Base-by-base conservation (phyloP, 2,888 invertebrate genomes). In the Pediacus dermestoides region DNA sequence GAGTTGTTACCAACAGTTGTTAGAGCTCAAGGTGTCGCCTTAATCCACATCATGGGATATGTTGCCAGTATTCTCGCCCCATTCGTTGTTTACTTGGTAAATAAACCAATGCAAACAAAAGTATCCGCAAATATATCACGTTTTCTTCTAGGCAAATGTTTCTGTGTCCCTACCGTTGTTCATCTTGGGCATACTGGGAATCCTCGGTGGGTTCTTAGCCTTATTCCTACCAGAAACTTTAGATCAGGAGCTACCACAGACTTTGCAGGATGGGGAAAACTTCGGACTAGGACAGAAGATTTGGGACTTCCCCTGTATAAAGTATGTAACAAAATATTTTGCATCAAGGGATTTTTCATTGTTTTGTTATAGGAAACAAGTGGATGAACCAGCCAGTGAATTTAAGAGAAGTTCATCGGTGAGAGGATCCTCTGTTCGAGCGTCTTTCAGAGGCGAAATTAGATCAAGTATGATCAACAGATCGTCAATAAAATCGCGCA, bases 31-130 rank as follows among this genome's bases (percentile, higher is more conserved):
- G 90, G 89, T 0, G 87, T 91, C 0, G 88, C 89, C 0, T 71
- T 89, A 9, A 86, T 89, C 33, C 88, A 90, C 57, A 88, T 89
- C 38, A 87, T 88, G 85, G 90, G 90, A 21, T 89, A 88, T 52
- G 85, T 88, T 0, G 85, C 88, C 0, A 85, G 85, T 34, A 87
- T 89, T 44, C 67, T 88, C 0, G 83, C 88, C 0, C 91, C 91
- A 0, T 89, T 89, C 60, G 81, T 91, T 2, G 90, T 91, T 7
- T 89, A 89, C 57, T 70, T 90, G 66, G 83, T 83, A 61, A 76
- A 74, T 64, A 13, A 16, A 8, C 6, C 18, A 15, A 12, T 18
- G 8, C 18, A 18, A 10, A 12, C 21, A 32, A 15, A 21, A 9
- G 18, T 32, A 8, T 32, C 32, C 22, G 32, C 21, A 22, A 18